phyloP scores from a whole-genome alignment of 2,113 vertebrate species.

The Corvus hawaiiensis region DNA sequence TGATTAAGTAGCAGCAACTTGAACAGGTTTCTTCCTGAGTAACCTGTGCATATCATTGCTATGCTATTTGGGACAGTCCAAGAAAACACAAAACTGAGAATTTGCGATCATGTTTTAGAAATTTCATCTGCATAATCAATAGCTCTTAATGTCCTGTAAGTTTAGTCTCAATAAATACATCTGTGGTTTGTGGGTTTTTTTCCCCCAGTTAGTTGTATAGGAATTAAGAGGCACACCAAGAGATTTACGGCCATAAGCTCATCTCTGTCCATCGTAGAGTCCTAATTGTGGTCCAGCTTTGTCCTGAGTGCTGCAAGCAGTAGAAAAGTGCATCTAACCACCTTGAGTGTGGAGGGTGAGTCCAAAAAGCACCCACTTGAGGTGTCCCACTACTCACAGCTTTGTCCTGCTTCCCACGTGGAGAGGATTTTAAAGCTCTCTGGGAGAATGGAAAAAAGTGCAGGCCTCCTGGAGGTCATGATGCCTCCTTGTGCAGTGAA shows the following conservation, averaged over 20 bases:
- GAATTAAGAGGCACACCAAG: not conserved
- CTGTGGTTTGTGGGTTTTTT: rapidly evolving
- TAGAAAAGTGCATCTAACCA: too few relatives aligned
- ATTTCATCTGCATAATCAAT: not conserved
- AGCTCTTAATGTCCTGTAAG: not conserved
- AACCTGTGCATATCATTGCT: not conserved
- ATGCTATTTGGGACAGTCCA: not conserved
- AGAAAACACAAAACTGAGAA: not conserved
- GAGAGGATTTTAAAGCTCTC: not conserved
- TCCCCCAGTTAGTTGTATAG: not conserved
- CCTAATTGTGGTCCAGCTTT: not conserved
- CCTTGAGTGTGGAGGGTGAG: not conserved
- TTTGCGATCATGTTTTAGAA: not conserved
- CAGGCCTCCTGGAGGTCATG: not conserved
- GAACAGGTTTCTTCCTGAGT: not conserved
- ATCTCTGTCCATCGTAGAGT: not conserved
- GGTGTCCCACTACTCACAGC: not conserved
- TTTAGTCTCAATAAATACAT: not conserved
- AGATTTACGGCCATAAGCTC: not conserved
- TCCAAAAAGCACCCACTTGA: not conserved
- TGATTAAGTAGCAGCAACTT: not conserved
- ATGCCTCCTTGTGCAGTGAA: not conserved
- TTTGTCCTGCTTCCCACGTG: rapidly evolving
- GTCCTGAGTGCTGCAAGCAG: not conserved
- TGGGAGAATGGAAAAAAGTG: not conserved